Conservation (phyloP, 2,888 invertebrate genomes). For the Oligia fasciuncula region DNA sequence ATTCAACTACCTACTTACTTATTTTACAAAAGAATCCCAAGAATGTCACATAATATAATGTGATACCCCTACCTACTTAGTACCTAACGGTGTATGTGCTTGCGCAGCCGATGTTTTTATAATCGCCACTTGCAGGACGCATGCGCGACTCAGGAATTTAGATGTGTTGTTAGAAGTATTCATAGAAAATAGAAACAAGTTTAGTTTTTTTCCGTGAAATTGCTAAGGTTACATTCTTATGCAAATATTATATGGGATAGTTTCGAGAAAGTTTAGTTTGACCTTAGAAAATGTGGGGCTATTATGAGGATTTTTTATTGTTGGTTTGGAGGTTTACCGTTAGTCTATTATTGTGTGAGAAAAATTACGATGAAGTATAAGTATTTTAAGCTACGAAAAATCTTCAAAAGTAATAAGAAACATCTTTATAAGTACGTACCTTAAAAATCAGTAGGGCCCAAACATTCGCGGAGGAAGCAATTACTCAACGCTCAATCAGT, state of each 20-base stretch:
- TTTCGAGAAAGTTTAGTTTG: constrained; percentile 5
- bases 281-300: not conserved
- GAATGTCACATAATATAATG: constrained; percentile 12
- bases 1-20: not conserved
- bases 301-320: not conserved
- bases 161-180: constrained; percentile 57
- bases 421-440: too few relatives aligned
- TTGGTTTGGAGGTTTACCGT: not conserved
- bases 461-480: constrained; percentile 9
- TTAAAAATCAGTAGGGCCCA: not conserved
- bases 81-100: constrained; percentile 53
- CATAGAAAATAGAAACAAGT: constrained; percentile 51
- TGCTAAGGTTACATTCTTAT: constrained; percentile 34
- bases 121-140: constrained; percentile 59
- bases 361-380: not conserved
- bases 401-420: too few relatives aligned
- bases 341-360: not conserved
- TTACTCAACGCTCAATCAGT: constrained; percentile 30
- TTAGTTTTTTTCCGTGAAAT: constrained; percentile 28
- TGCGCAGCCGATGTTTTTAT: constrained; percentile 63
- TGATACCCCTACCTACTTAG: constrained; percentile 43
- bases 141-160: constrained; percentile 58
- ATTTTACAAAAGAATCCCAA: constrained; percentile 17
- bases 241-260: constrained; percentile 26
- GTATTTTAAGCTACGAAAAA: not conserved